Conservation (phyloP, 2,888 invertebrate genomes). For the Mycogona germanica region DNA sequence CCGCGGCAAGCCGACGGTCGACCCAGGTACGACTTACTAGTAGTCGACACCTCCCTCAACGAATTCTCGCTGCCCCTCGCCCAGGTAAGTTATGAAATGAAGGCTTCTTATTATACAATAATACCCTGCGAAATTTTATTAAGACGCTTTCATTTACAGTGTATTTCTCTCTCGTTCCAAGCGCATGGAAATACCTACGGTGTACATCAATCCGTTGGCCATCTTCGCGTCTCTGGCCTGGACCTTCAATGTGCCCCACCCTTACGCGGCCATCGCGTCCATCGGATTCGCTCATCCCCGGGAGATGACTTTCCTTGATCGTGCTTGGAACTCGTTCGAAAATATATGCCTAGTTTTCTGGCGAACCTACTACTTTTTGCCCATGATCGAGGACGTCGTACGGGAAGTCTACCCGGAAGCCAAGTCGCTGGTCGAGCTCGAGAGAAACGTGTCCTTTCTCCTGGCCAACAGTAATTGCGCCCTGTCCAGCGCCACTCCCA, state of each 20-base stretch:
- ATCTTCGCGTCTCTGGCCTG: neutral
- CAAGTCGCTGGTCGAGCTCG: conserved; percentile 47
- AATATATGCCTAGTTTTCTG: too few species aligned
- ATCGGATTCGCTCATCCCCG: neutral
- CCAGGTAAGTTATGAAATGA: too few species aligned
- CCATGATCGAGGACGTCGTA: neutral
- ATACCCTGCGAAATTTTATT: too few species aligned
- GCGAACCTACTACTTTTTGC: neutral
- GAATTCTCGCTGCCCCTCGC: neutral
- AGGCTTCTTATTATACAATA: too few species aligned
- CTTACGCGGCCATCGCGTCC: neutral
- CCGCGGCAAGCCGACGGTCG: too few species aligned
- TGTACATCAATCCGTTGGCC: neutral
- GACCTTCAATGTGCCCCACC: neutral
- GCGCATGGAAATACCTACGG: neutral
- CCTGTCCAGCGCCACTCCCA: conserved; percentile 62
- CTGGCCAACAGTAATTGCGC: conserved; percentile 68
- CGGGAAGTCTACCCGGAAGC: neutral
- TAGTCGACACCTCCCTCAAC: neutral
- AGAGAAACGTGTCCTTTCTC: conserved; percentile 62
- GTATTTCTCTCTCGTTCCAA: too few species aligned
- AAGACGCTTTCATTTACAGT: too few species aligned
- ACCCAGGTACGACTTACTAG: too few species aligned
- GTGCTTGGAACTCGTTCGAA: too few species aligned
- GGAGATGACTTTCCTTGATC: neutral